phyloP scores from a whole-genome alignment of 2,797 vertebrate species.

The Acanthornis magna region DNA sequence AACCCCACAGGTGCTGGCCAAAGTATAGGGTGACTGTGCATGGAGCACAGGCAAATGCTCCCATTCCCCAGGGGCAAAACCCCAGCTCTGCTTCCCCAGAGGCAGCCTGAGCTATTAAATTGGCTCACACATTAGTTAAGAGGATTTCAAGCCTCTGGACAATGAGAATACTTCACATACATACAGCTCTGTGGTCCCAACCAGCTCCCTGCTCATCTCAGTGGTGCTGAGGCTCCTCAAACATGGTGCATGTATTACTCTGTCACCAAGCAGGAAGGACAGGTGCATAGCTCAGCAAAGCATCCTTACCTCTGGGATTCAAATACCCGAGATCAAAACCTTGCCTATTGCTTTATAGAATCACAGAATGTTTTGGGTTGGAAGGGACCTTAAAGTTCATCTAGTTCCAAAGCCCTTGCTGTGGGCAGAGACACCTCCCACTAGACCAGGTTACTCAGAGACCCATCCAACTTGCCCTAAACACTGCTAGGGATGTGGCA shows the following conservation, averaged over 20 bases:
- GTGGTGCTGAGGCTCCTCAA: accelerated
- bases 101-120: not conserved
- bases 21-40: accelerated
- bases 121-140: not conserved
- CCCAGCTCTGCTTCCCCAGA: not conserved
- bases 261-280: not conserved
- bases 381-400: not conserved
- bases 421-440: not conserved
- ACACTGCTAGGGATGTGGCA: not conserved
- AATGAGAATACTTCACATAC: not conserved
- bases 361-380: not conserved
- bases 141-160: not conserved
- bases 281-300: not conserved
- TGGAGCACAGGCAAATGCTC: not conserved
- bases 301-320: not conserved
- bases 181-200: not conserved
- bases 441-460: not conserved
- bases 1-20: not conserved
- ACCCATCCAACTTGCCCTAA: not conserved
- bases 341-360: not conserved
- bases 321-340: not conserved
- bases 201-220: not conserved
- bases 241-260: not conserved
- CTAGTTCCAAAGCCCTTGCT: not conserved
- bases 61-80: not conserved